Evolutionary conservation across 2,113 vertebrate species (phyloP).

Genomic region (Poeciliopsis turrubarensis): DNA sequence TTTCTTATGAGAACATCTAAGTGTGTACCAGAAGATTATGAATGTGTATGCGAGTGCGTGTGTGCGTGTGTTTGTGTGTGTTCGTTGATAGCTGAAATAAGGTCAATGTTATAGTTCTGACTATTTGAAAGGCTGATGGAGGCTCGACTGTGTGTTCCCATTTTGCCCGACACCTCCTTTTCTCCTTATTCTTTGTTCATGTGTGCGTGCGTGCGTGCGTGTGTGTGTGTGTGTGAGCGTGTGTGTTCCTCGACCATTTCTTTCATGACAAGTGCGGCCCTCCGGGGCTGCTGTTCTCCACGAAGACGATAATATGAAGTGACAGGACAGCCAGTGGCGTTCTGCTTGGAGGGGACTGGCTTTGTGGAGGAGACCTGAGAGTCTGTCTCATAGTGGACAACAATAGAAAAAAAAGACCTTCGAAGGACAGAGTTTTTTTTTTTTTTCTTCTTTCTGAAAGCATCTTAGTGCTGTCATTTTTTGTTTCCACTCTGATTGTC

Average conservation of each 20-base stretch:
- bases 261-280: slow-evolving; percentile 67
- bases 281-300: slow-evolving; percentile 60
- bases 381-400: slow-evolving; percentile 64
- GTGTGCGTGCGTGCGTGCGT: slow-evolving; percentile 26
- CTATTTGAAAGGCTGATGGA: slow-evolving; percentile 54
- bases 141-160: slow-evolving; percentile 49
- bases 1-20: slow-evolving; percentile 55
- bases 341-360: slow-evolving; percentile 66
- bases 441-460: slow-evolving; percentile 53
- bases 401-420: slow-evolving; percentile 59
- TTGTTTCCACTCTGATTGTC: slow-evolving; percentile 22
- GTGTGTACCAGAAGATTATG: slow-evolving; percentile 44
- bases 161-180: slow-evolving; percentile 58
- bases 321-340: slow-evolving; percentile 71
- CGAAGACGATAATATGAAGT: slow-evolving; percentile 72
- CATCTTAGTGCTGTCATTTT: slow-evolving; percentile 30
- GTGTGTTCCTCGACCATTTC: slow-evolving; percentile 45
- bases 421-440: slow-evolving; percentile 41
- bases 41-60: not conserved
- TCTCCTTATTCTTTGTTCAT: slow-evolving; percentile 29
- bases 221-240: slow-evolving; percentile 19
- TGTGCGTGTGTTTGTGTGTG: slow-evolving; percentile 6
- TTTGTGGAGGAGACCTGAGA: slow-evolving; percentile 69
- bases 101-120: slow-evolving; percentile 61
- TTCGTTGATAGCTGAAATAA: slow-evolving; percentile 47